phyloP scores from a whole-genome alignment of 2,888 invertebrate species.

The Agelastica alni region DNA sequence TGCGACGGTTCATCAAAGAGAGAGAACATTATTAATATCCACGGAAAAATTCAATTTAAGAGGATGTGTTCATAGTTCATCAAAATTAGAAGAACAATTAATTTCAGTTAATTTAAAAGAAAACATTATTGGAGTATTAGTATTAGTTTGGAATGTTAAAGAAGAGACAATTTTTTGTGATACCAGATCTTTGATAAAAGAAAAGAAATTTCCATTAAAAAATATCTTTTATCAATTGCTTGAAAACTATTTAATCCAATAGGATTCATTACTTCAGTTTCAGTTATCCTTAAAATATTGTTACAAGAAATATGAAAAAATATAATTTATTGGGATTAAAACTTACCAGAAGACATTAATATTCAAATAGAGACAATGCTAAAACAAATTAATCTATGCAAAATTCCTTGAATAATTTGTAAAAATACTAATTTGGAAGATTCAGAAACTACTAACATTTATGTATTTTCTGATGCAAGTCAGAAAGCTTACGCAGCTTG shows the following conservation, averaged over 20 bases:
- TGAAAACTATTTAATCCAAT: background rate
- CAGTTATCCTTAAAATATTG: background rate
- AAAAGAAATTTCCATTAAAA: slow-evolving; percentile 2
- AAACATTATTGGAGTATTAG: slow-evolving; percentile 3
- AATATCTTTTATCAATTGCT: background rate
- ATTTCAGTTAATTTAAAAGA: background rate
- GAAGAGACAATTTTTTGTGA: slow-evolving; percentile 9
- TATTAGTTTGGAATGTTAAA: slow-evolving; percentile 7
- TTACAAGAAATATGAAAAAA: background rate
- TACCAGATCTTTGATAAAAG: background rate
- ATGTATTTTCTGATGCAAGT: too few species aligned
- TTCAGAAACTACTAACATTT: background rate
- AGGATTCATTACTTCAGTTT: background rate
- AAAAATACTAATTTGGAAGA: slow-evolving; percentile 6
- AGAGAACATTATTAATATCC: background rate
- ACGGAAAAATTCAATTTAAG: too few species aligned
- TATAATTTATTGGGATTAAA: slow-evolving; percentile 2
- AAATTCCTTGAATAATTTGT: background rate
- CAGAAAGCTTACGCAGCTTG: too few species aligned
- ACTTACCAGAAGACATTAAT: slow-evolving; percentile 2
- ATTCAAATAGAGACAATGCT: background rate
- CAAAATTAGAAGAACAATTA: background rate
- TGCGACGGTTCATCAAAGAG: background rate
- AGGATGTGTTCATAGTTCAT: too few species aligned
- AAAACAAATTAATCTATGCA: slow-evolving; percentile 1